Evolutionary conservation across 2,113 vertebrate genomes (phyloP), one percentile per base, ranked within the genome.

Genomic region (Mirounga angustirostris): DNA sequence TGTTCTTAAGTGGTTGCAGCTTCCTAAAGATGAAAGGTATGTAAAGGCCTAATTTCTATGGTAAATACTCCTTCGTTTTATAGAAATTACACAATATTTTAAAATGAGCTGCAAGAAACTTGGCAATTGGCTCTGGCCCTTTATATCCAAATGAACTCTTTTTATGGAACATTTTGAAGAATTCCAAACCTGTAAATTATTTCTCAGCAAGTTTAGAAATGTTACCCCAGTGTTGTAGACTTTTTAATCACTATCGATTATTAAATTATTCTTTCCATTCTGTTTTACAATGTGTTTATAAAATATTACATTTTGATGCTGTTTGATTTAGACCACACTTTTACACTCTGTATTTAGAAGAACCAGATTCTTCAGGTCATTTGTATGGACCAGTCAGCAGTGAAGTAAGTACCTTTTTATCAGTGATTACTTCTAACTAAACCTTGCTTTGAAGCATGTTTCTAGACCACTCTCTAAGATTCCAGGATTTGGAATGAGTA

Each of bases 301-400:
- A 99, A 99, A 99, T 99, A 98, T 99, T 99, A 99, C 98, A 97
- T 99, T 99, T 99, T 99, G 99, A 98, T 99, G 98, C 99, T 98
- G 99, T 99, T 99, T 99, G 99, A 99, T 99, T 99, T 98, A 99
- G 99, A 99, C 99, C 99, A 97, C 99, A 99, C 98, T 99, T 99
- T 98, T 99, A 99, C 99, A 99, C 99, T 98, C 98, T 99, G 99
- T 99, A 99, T 99, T 98, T 99, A 98, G 99, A 99, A 56, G 99
- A 99, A 98, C 99, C 99, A 76, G 99, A 99, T 99, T 76, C 97
- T 80, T 96, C 99, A 6, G 99, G 99, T 96, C 99, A 99, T 98
- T 36, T 0, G 0, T 98, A 98, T 76, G 99, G 99, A 98, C 99
- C 99, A 97, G 96, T 97, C 97, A 99, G 99, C 99, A 98, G 93